phyloP scores from a whole-genome alignment of 2,888 invertebrate species.

The Monoplex corrugatus region DNA sequence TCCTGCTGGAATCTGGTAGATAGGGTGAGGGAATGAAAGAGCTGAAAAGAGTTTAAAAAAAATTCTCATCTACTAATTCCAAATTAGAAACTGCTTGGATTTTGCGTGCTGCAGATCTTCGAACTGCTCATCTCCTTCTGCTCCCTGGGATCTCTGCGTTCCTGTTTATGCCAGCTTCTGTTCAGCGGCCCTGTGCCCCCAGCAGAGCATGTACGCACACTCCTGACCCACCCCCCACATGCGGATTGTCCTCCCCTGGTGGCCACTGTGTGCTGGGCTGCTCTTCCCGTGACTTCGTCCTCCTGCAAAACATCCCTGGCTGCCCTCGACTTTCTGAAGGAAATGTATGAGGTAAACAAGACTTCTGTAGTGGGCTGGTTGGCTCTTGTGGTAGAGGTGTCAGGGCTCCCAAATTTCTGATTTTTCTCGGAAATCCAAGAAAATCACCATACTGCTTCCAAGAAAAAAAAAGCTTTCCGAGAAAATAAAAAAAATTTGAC shows the following conservation, averaged over 20 bases:
- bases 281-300: slow-evolving; percentile 67
- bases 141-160: slow-evolving; percentile 72
- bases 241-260: slow-evolving; percentile 73
- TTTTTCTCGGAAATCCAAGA: too few species aligned
- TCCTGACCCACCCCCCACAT: slow-evolving; percentile 60
- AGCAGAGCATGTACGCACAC: slow-evolving; percentile 54
- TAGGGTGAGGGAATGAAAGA: neutral
- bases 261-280: slow-evolving; percentile 75
- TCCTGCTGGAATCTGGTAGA: neutral
- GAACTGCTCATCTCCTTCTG: slow-evolving; percentile 81
- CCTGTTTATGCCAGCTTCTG: slow-evolving; percentile 47
- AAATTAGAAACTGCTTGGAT: neutral
- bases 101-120: slow-evolving; percentile 74
- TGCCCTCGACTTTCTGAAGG: slow-evolving; percentile 72
- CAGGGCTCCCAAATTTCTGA: too few species aligned
- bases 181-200: slow-evolving; percentile 56
- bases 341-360: slow-evolving; percentile 46
- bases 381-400: too few species aligned
- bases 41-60: neutral
- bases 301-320: slow-evolving; percentile 64
- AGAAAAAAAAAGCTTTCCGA: too few species aligned
- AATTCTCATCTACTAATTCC: neutral
- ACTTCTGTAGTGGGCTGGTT: too few species aligned
- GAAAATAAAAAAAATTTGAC: too few species aligned
- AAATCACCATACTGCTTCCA: too few species aligned